Evolutionary conservation across 2,888 invertebrate species (phyloP), one percentile per base, ranked within the genome.

Genomic region (Acronicta alni): DNA sequence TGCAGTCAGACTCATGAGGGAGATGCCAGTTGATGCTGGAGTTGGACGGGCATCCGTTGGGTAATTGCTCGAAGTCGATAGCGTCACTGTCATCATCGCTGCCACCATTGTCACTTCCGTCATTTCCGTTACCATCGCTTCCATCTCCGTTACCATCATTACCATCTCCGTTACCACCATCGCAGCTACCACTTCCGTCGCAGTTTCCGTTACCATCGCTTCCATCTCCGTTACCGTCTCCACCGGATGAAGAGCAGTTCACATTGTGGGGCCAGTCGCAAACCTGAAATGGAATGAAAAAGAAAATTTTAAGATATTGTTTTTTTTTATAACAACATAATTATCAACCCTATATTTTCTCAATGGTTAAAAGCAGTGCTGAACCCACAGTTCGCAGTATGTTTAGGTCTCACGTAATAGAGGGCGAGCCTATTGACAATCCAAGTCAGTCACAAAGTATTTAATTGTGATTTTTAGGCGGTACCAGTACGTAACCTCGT

Each of bases 261-360:
- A 70, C 82, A 17, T 77, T 75, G 3, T 39, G 26, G 0, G 83
- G 81, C 79, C 80, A 81, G 45, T 85, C 84, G 20, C 85, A 85
- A 5, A 0, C 35, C 58, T 58, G 37, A 0, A 35, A 10, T 5
- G 30, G 4, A 10, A 45, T 0, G 8, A 30, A 3, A 10, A 12
- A 30, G 30, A 12, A 30, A 23, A 30, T 10, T 35, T 35, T 32
- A 18, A 32, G 10, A 15, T 44, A 9, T 26, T 7, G 9, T 9
- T 26, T 26, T 26, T 9, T 26, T 26, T 1, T 9, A 0, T 26
- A n/a, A n/a, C n/a, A n/a, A n/a, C n/a, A n/a, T n/a, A n/a, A n/a
- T n/a, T n/a, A n/a, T n/a, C n/a, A n/a, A n/a, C n/a, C n/a, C n/a
- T n/a, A n/a, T n/a, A n/a, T n/a, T n/a, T n/a, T n/a, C n/a, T n/a